Percentiles rank a stretch among this genome's conserved stretches.
Conservation (phyloP, 2,797 vertebrate genomes). For the Myotis pilosus region DNA sequence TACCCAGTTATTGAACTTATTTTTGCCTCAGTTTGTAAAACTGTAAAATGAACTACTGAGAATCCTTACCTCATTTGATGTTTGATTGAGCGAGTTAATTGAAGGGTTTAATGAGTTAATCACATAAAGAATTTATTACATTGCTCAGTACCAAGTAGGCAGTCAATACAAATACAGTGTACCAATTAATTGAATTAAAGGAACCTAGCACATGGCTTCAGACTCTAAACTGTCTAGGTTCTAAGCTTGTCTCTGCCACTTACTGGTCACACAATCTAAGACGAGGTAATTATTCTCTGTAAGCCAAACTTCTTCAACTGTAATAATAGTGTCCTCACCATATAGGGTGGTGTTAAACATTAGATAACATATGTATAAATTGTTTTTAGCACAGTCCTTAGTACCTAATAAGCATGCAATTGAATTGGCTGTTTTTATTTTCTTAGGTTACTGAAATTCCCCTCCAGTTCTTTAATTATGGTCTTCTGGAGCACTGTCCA, state of each 20-base stretch:
- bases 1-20: not conserved
- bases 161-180: not conserved
- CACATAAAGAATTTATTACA: not conserved
- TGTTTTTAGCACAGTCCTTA: not conserved
- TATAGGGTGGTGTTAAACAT: slow-evolving; percentile 1
- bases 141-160: not conserved
- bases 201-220: not conserved
- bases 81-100: not conserved
- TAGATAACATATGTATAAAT: not conserved
- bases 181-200: not conserved
- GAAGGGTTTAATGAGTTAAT: not conserved
- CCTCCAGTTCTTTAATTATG: not conserved
- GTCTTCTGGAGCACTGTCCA: not conserved
- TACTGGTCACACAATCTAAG: not conserved
- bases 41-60: not conserved
- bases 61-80: not conserved
- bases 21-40: slow-evolving; percentile 27
- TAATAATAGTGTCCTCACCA: slow-evolving; percentile 1
- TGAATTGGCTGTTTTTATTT: slow-evolving; percentile 17
- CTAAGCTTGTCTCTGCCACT: not conserved
- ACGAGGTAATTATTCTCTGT: not conserved
- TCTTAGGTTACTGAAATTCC: not conserved
- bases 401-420: not conserved
- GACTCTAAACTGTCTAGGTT: not conserved
- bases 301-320: slow-evolving; percentile 30